Percentiles rank a stretch among this genome's conserved stretches.
Conservation (phyloP, 2,888 invertebrate genomes). For the Epiblema foenella region DNA sequence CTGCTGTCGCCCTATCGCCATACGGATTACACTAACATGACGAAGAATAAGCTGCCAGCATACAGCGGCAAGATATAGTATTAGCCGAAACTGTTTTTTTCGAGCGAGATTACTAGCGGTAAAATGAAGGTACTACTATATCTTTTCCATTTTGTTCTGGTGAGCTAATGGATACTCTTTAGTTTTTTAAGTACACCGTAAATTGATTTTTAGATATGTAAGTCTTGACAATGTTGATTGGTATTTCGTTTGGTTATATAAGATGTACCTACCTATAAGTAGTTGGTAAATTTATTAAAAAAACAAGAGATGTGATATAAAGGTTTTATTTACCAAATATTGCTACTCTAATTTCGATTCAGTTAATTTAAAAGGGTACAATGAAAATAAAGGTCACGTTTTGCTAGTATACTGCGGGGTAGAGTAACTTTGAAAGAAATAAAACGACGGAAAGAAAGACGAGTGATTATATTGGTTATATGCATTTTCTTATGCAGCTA, state of each 20-base stretch:
- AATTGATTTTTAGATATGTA: not conserved
- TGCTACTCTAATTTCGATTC: too few species aligned
- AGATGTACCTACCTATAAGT: not conserved
- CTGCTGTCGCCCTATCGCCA: slow-evolving; percentile 67
- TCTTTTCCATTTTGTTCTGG: not conserved
- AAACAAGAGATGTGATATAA: not conserved
- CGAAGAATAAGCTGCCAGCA: not conserved
- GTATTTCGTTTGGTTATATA: not conserved
- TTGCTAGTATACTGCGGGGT: not conserved
- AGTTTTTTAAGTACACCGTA: not conserved
- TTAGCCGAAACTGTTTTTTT: not conserved
- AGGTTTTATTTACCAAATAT: too few species aligned
- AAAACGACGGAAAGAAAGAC: too few species aligned
- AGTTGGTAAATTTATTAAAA: not conserved
- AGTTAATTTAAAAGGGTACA: not conserved
- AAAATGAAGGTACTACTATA: slow-evolving; percentile 3
- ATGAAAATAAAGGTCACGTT: not conserved
- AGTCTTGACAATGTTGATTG: not conserved
- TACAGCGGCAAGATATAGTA: not conserved
- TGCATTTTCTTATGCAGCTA: slow-evolving; percentile 1
- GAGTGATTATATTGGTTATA: too few species aligned
- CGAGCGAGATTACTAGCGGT: slow-evolving; percentile 6
- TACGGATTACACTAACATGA: slow-evolving; percentile 57
- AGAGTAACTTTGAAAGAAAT: not conserved
- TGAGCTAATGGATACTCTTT: not conserved